Evolutionary conservation across 2,797 vertebrate genomes (phyloP).

Genomic region (Odontamblyopus rebecca): DNA sequence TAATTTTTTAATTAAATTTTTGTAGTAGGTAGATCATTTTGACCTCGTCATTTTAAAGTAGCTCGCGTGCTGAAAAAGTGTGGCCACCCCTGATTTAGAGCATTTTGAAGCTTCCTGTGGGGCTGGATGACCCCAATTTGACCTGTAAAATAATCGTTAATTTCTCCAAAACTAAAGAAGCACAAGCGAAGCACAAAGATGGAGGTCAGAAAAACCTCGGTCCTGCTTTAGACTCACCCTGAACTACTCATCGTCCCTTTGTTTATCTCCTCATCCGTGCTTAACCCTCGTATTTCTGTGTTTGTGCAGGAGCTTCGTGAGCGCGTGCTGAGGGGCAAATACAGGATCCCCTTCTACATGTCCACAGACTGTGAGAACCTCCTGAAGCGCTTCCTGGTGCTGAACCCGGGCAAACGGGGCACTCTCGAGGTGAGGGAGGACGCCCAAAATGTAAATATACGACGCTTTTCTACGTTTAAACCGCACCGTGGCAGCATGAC

Average conservation of each 20-base stretch:
- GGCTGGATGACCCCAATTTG: too few relatives aligned
- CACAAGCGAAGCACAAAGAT: too few relatives aligned
- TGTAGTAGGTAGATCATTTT: too few relatives aligned
- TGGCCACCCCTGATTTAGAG: too few relatives aligned
- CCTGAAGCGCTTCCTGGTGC: slow-evolving; percentile 97
- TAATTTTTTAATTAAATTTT: too few relatives aligned
- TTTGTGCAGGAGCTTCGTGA: slow-evolving; percentile 89
- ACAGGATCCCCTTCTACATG: slow-evolving; percentile 99
- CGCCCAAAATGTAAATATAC: slow-evolving; percentile 70
- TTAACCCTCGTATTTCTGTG: neutral
- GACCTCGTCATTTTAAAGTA: too few relatives aligned
- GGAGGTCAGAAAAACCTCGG: too few relatives aligned
- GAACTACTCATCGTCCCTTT: neutral
- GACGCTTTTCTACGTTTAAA: slow-evolving; percentile 23
- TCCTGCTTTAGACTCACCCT: too few relatives aligned
- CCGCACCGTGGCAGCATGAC: slow-evolving; percentile 28
- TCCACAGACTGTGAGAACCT: slow-evolving; percentile 99
- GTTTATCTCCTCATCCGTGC: neutral
- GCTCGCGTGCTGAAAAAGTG: too few relatives aligned
- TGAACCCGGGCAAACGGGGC: slow-evolving; percentile 95
- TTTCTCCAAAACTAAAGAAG: too few relatives aligned
- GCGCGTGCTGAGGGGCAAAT: slow-evolving; percentile 95
- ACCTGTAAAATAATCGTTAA: too few relatives aligned
- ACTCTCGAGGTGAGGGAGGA: slow-evolving; percentile 92
- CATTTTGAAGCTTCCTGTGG: too few relatives aligned